These are phyloP conservation scores for Oxyura jamaicensis DNA, from an alignment of 2,113 vertebrate genomes.

Conservation along the genomic window DNA sequence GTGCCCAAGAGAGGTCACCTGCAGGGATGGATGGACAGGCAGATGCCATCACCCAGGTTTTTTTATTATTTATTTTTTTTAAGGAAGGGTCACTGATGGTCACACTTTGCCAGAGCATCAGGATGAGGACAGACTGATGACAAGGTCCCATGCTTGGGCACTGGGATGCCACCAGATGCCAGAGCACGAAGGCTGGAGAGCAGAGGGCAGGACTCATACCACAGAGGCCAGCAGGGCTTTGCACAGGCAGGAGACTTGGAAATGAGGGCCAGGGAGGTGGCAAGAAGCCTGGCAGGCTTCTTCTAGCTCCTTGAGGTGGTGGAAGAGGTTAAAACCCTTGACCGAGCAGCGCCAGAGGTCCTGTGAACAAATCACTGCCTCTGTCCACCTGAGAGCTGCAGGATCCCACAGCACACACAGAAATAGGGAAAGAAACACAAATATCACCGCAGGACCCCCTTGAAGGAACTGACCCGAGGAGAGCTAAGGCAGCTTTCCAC, in stretches of 20 bases:
- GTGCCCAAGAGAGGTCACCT: background rate
- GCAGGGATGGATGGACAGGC: background rate
- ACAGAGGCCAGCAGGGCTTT: background rate
- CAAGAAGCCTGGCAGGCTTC: background rate
- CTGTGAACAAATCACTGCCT: background rate
- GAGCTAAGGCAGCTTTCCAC: constrained; percentile 52
- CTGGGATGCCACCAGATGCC: background rate
- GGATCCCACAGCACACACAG: background rate
- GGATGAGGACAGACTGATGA: background rate
- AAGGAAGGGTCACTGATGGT: background rate
- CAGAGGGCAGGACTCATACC: background rate
- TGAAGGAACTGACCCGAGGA: constrained; percentile 7
- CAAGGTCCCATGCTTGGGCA: background rate
- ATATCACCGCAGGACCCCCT: background rate
- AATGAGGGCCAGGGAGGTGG: background rate
- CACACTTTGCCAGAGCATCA: background rate
- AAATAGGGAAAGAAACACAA: background rate
- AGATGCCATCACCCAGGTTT: no score
- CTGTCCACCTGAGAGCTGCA: background rate
- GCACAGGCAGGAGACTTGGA: background rate
- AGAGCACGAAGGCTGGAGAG: background rate
- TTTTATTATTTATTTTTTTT: no score
- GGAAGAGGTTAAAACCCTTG: background rate
- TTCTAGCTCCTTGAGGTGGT: background rate
- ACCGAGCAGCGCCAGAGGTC: background rate